Evolutionary conservation across 2,113 vertebrate genomes (phyloP).

Genomic region (Ophthalmolycus amberensis): DNA sequence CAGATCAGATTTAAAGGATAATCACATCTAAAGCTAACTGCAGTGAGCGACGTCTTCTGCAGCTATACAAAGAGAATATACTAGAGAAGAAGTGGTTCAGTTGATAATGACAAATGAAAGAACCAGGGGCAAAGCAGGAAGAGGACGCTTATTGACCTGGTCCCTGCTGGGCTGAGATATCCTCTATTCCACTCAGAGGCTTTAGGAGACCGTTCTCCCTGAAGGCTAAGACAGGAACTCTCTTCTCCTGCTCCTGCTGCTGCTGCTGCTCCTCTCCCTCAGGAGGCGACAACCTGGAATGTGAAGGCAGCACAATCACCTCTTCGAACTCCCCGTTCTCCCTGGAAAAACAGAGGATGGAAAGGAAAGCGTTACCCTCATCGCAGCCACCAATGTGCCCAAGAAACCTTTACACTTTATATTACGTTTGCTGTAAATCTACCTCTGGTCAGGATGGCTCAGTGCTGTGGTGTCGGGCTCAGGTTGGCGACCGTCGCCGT

Average conservation of each 20-base stretch:
- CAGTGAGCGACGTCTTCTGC: not conserved
- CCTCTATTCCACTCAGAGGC: conserved; percentile 87
- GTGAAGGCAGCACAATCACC: conserved; percentile 89
- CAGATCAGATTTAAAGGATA: not conserved
- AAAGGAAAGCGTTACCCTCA: conserved; percentile 27
- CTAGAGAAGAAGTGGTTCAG: not conserved
- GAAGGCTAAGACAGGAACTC: conserved; percentile 90
- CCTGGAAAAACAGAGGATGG: conserved; percentile 69
- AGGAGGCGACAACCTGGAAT: conserved; percentile 85
- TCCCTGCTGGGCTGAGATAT: conserved; percentile 88
- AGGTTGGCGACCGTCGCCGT: conserved; percentile 51
- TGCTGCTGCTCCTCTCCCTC: conserved; percentile 80
- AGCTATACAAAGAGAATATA: not conserved
- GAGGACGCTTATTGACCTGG: conserved; percentile 82
- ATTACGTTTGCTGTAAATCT: not conserved
- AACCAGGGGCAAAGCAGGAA: not conserved
- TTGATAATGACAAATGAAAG: not conserved
- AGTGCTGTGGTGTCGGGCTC: conserved; percentile 60
- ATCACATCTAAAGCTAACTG: not conserved
- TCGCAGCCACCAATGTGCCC: not conserved
- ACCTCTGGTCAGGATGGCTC: conserved; percentile 81
- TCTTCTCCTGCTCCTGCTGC: conserved; percentile 67
- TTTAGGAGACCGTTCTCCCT: conserved; percentile 90
- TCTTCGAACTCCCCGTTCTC: conserved; percentile 96
- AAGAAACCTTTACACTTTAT: no score